These are phyloP conservation scores for Frankliniella intonsa DNA, from an alignment of 2,888 invertebrate species.

Conservation along the genomic window DNA sequence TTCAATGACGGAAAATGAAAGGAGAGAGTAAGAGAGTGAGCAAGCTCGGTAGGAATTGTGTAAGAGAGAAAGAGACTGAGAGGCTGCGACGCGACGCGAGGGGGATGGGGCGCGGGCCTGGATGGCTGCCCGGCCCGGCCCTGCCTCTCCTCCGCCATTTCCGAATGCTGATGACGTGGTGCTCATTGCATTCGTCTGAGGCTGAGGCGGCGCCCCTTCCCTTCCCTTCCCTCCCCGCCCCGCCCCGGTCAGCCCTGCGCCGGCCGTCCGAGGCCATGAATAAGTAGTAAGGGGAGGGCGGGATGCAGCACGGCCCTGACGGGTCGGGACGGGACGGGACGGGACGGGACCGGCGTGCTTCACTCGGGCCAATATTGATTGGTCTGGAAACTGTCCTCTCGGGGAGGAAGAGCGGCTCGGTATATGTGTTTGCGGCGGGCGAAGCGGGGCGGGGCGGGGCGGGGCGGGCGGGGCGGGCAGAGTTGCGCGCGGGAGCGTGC, in stretches of 20 bases:
- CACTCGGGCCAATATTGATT: background rate
- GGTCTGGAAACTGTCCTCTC: no score
- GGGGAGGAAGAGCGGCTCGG: no score
- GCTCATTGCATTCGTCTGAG: background rate
- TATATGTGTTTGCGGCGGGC: background rate
- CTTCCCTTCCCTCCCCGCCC: background rate
- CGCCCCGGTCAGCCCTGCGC: background rate
- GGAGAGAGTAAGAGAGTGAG: background rate
- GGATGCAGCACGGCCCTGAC: no score
- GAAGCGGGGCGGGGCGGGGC: background rate
- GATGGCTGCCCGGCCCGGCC: background rate
- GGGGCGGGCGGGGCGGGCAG: background rate
- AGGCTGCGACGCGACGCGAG: background rate
- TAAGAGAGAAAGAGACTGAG: no score
- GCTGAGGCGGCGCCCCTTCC: background rate
- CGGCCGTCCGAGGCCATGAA: background rate
- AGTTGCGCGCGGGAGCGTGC: background rate
- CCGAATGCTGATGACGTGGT: slow-evolving; percentile 16
- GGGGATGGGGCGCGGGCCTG: background rate
- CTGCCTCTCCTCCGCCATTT: background rate
- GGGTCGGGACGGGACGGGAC: background rate
- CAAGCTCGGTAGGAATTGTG: no score
- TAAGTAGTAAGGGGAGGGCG: no score
- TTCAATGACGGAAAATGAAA: slow-evolving; percentile 25
- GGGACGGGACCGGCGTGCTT: background rate